phyloP scores from a whole-genome alignment of 2,888 invertebrate species.

The Cephus runcator region DNA sequence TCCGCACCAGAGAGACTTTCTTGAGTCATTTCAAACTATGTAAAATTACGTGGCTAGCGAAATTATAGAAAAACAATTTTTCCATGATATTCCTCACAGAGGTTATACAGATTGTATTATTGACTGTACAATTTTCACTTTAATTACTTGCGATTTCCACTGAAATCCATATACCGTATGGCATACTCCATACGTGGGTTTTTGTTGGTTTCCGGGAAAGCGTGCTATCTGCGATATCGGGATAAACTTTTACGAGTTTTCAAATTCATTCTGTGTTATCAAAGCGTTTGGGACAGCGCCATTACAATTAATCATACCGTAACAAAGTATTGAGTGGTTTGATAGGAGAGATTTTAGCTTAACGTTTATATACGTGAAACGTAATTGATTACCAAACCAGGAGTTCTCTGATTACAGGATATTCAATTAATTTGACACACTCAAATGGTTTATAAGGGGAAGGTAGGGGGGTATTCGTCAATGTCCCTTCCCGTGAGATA shows the following conservation, averaged over 20 bases:
- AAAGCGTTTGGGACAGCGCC: background rate
- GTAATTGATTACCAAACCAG: background rate
- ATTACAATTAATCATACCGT: background rate
- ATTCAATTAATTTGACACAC: slow-evolving; percentile 1
- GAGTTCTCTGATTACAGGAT: background rate
- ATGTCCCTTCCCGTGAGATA: background rate
- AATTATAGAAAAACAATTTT: background rate
- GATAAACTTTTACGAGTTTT: background rate
- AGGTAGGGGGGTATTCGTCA: background rate
- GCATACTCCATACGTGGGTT: background rate
- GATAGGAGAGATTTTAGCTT: background rate
- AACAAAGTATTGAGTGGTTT: background rate
- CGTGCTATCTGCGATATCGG: background rate
- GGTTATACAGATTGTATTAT: background rate
- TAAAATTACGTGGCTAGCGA: background rate
- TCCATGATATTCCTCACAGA: background rate
- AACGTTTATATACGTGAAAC: background rate
- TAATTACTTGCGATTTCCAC: background rate
- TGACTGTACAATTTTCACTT: background rate
- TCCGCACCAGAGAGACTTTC: background rate
- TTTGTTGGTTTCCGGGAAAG: background rate
- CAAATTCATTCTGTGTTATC: background rate
- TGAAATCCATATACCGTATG: too few relatives aligned
- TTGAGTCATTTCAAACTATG: background rate
- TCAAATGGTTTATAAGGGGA: background rate